These are phyloP conservation scores for Chloroceryle amazona DNA, from an alignment of 2,797 vertebrate species.

Conservation along the genomic window DNA sequence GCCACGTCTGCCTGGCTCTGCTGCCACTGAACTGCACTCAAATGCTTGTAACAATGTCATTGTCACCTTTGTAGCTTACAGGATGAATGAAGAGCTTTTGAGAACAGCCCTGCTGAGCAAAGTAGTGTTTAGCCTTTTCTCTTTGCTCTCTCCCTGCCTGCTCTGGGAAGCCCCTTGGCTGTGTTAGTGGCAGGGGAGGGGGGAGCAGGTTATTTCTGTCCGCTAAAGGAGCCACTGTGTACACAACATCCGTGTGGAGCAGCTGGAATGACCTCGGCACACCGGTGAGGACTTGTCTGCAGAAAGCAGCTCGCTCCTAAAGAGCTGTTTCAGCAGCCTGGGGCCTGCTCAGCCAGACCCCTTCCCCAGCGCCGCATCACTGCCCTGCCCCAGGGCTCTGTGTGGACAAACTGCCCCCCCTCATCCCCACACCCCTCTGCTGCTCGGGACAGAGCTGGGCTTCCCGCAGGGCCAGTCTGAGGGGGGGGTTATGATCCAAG, in stretches of 20 bases:
- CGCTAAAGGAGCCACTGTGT: background rate
- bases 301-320: background rate
- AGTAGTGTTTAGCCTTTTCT: background rate
- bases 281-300: background rate
- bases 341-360: background rate
- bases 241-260: background rate
- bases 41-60: background rate
- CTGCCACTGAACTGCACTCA: background rate
- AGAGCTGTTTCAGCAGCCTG: background rate
- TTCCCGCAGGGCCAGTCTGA: background rate
- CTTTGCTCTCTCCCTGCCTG: background rate
- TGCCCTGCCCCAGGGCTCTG: background rate
- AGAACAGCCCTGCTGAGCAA: background rate
- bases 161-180: background rate
- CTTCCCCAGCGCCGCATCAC: background rate
- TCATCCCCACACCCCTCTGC: rapidly evolving
- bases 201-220: background rate
- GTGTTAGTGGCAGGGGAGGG: rapidly evolving
- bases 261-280: background rate
- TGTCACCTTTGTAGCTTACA: background rate
- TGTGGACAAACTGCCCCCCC: background rate
- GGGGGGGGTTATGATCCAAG: background rate
- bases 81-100: background rate
- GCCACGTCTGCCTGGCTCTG: background rate
- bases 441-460: background rate